Conservation (phyloP, 2,797 vertebrate genomes). For the Arremon brunneinucha region DNA sequence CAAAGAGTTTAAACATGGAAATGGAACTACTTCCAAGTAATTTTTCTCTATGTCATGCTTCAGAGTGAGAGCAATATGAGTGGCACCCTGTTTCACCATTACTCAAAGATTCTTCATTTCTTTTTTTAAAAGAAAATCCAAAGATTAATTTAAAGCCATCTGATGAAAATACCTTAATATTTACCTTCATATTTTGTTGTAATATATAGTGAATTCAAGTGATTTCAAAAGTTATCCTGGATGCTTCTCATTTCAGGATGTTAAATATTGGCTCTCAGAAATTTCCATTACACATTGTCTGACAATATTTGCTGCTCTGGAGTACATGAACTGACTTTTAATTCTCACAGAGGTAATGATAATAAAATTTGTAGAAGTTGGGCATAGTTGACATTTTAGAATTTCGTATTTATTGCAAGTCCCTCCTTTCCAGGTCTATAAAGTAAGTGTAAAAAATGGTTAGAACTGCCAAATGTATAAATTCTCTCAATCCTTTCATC, state of each 20-base stretch:
- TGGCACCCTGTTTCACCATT: background rate
- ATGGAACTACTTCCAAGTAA: background rate
- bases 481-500: background rate
- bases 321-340: background rate
- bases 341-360: background rate
- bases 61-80: background rate
- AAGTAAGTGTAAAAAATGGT: background rate
- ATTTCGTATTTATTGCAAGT: background rate
- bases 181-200: constrained; percentile 13
- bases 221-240: constrained; percentile 6
- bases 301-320: constrained; percentile 33
- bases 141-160: constrained; percentile 21
- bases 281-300: constrained; percentile 2
- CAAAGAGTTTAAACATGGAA: background rate
- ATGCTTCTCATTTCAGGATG: constrained; percentile 24
- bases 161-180: constrained; percentile 8
- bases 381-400: background rate
- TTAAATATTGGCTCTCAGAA: constrained; percentile 25
- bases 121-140: background rate
- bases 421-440: background rate
- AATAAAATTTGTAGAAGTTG: background rate
- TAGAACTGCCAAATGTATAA: background rate
- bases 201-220: background rate
- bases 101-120: background rate
- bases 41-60: background rate